Conservation (phyloP, 2,888 invertebrate species). For the Coelopa pilipes region DNA sequence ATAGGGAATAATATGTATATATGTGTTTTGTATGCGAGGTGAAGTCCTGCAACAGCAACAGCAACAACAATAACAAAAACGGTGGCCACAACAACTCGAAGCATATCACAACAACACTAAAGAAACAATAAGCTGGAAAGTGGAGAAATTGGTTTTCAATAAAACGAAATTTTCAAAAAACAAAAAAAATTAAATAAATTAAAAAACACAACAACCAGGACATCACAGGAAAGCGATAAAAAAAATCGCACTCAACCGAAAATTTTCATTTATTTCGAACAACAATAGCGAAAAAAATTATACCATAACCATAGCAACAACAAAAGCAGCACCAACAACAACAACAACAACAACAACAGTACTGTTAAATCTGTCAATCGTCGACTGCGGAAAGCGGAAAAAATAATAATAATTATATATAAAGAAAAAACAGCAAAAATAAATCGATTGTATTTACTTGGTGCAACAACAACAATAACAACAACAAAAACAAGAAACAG, state of each 20-base stretch:
- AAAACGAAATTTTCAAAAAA: no score
- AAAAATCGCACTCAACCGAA: neutral
- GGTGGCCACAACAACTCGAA: neutral
- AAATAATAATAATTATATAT: no score
- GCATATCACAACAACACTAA: no score
- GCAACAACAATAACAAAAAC: neutral
- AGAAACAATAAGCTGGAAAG: no score
- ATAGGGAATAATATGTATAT: no score
- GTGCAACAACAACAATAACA: conserved; percentile 6
- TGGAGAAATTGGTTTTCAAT: no score
- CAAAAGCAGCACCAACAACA: neutral
- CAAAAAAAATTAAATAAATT: no score
- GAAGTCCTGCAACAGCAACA: neutral
- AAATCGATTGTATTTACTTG: conserved; percentile 20
- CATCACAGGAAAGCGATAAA: neutral
- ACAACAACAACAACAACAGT: conserved; percentile 2
- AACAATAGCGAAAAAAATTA: neutral
- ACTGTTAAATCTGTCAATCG: neutral
- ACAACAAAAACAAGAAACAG: conserved; percentile 32
- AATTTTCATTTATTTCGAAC: no score
- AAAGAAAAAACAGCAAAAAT: no score
- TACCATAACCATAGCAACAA: neutral
- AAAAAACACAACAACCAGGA: neutral
- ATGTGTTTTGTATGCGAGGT: no score
- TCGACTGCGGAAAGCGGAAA: no score